A percentile compares a stretch with the other conserved stretches of the same genome.
Conservation (phyloP, 2,888 invertebrate species). For the Dicycla oo region DNA sequence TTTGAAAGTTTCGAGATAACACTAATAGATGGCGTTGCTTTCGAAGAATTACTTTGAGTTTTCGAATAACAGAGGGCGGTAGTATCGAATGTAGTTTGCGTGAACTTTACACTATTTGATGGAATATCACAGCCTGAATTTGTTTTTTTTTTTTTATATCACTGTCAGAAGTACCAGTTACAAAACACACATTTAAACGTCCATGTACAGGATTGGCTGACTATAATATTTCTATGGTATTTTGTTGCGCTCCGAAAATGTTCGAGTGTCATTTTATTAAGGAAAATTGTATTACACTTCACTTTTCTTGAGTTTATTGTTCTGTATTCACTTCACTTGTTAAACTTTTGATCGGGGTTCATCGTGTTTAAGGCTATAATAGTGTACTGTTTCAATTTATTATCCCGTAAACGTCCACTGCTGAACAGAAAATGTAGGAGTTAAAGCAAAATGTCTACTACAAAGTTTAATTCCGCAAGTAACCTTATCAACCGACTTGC, state of each 20-base stretch:
- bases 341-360: conserved; percentile 32
- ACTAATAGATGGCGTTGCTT: conserved; percentile 60
- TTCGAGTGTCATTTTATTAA: conserved; percentile 65
- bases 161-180: conserved; percentile 67
- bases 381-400: not conserved
- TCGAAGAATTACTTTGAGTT: conserved; percentile 4
- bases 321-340: conserved; percentile 35
- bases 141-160: conserved; percentile 22
- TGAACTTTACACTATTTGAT: conserved; percentile 31
- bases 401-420: not conserved
- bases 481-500: not conserved
- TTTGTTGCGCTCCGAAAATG: conserved; percentile 60
- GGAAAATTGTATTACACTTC: conserved; percentile 36
- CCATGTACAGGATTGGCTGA: conserved; percentile 60
- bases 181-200: conserved; percentile 61
- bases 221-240: conserved; percentile 55
- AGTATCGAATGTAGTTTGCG: conserved; percentile 2
- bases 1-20: conserved; percentile 19
- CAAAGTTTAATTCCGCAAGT: conserved; percentile 1
- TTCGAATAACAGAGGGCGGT: conserved; percentile 43
- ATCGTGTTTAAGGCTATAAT: not conserved
- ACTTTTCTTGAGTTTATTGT: conserved; percentile 28
- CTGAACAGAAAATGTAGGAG: conserved; percentile 1
- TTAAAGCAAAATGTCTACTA: not conserved
- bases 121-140: conserved; percentile 43